Base-by-base conservation (phyloP, 2,797 vertebrate species). In the Thaleichthys pacificus region DNA sequence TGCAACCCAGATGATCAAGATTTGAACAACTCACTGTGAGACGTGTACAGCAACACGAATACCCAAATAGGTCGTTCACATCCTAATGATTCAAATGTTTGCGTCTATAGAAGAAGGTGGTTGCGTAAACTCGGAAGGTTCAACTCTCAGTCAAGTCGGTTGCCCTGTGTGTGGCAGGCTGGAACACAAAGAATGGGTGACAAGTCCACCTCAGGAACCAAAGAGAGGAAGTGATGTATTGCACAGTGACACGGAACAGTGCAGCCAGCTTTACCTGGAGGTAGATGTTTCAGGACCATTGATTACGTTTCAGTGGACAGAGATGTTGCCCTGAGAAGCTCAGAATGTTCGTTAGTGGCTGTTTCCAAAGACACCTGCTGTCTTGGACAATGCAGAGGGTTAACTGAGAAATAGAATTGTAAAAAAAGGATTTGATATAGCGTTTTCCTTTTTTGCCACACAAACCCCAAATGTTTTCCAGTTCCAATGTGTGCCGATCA, bases 171-270 rank as follows among this genome's bases (percentile, higher is more conserved):
- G 85, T 26, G 86, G 85, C 87, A 84, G 86, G 78, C 80, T 58
- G 69, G 70, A 69, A 75, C 58, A 76, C 77, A 86, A 86, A 91
- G 87, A 90, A 90, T 88, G 85, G 80, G 80, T 83, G 85, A 80
- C 83, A 86, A 86, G 87, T 88, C 86, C 79, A 85, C 82, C 78
- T 84, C 84, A 87, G 87, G 76, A 85, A 82, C 42, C 42, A 35
- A 84, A 70, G 71, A 47, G 69, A 87, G 82, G 82, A 88, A 81
- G 82, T 89, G 89, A 91, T 92, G 89, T 86, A 90, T 89, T 86
- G 88, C 82, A 84, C 85, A 76, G 79, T 84, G 80, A 71, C 84
- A 78, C 80, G 80, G 84, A 88, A 91, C 83, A 91, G 91, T 90
- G 84, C 86, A 66, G 85, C 24, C 76, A 82, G 80, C 87, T 82